Evolutionary conservation across 2,888 invertebrate genomes (phyloP).

Genomic region (Chrysina gloriosa): DNA sequence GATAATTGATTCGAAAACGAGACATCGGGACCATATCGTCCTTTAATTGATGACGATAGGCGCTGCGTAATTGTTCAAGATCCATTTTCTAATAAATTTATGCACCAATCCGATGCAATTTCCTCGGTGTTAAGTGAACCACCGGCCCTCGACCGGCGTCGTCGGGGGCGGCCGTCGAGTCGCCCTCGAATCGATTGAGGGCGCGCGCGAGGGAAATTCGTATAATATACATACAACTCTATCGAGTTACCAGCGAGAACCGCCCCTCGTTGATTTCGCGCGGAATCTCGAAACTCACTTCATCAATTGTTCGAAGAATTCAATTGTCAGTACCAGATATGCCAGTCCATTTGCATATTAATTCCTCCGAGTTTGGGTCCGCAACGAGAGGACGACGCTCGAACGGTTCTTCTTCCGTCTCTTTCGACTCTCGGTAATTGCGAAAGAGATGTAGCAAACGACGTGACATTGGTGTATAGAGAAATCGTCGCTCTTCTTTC

Average conservation of each 20-base stretch:
- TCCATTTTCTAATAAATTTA: constrained; percentile 11
- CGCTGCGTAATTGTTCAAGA: background rate
- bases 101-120: constrained; percentile 10
- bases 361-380: background rate
- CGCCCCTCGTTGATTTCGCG: background rate
- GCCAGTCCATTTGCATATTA: constrained; percentile 31
- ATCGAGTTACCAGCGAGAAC: background rate
- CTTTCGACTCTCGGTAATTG: background rate
- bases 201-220: background rate
- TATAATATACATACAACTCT: too few relatives aligned
- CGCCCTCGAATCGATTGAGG: constrained; percentile 13
- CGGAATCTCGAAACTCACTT: background rate
- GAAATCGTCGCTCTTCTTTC: background rate
- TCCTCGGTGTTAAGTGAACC: background rate
- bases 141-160: background rate
- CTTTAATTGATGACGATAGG: background rate
- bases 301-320: constrained; percentile 24
- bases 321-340: constrained; percentile 10
- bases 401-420: background rate
- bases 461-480: background rate
- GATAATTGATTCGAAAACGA: background rate
- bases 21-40: background rate
- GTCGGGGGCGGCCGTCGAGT: background rate
- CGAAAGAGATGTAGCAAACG: background rate
- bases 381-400: background rate